Conservation (phyloP, 2,113 vertebrate genomes). For the Protomyctophum bolini region DNA sequence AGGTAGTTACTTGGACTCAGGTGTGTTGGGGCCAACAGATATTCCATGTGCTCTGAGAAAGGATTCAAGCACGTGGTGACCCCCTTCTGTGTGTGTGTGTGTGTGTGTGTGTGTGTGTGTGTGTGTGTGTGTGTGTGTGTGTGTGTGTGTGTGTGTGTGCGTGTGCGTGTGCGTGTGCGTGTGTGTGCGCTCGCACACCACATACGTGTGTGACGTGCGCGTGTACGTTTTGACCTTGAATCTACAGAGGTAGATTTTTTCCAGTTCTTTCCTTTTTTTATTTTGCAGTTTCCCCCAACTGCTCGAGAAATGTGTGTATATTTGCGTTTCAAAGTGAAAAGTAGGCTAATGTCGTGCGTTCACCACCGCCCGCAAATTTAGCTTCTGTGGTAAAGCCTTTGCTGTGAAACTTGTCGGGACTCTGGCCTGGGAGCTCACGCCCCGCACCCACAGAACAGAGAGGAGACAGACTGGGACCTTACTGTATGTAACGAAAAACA, state of each 20-base stretch:
- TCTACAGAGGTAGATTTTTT: too few species aligned
- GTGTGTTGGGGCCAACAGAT: conserved; percentile 12
- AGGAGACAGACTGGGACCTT: neutral
- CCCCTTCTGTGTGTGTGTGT: neutral
- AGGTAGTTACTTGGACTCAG: neutral
- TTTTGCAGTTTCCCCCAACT: neutral
- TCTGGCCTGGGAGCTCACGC: neutral
- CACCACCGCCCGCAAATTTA: neutral
- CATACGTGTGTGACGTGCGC: neutral
- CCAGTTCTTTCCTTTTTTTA: too few species aligned
- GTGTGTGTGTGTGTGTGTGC: neutral
- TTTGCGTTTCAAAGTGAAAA: neutral
- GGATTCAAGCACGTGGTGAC: conserved; percentile 7
- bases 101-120: conserved; percentile 18
- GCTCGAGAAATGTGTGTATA: conserved; percentile 10
- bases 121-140: conserved; percentile 5
- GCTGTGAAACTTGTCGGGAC: neutral
- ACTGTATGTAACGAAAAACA: neutral
- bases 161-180: neutral
- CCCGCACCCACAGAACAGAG: neutral
- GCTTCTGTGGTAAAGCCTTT: neutral
- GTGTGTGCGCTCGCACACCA: neutral
- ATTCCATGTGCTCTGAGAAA: conserved; percentile 1
- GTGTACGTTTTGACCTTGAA: neutral
- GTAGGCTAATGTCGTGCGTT: neutral